Evolutionary conservation across 2,113 vertebrate species (phyloP), one percentile per base, ranked within the genome.

Genomic region (Oryzias woworae): DNA sequence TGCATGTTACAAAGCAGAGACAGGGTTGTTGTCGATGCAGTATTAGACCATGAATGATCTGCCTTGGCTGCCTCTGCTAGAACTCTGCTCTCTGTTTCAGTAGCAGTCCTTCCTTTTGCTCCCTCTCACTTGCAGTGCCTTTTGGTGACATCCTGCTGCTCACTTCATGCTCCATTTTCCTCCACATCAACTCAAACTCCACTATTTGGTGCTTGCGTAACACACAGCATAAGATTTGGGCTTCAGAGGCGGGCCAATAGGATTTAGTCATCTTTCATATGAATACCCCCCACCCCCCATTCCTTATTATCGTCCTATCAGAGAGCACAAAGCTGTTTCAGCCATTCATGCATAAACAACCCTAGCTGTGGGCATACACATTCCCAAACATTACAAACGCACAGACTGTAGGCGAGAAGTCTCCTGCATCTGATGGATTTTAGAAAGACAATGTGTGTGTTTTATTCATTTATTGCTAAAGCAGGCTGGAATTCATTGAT

Each of bases 81-180:
- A 5, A 12, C 10, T 59, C 26, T 7, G 14, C 41, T 23, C 36
- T 49, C 22, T 69, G 69, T 67, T 23, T 48, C 18, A 17, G 10
- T 12, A 17, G 58, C 46, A 28, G 17, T n/a, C 17, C 42, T 28
- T 31, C 44, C 14, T 54, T 31, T 20, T 24, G 4, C 18, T 53
- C 41, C 52, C 44, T 52, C 53, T 68, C 59, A 51, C 60, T 78
- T 31, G 26, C 62, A 48, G 24, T 12, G 54, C 57, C 64, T 77
- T 65, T 79, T 78, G 65, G 73, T 81, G 75, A 80, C 65, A 74
- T 86, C 82, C 84, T 77, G 75, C 78, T 74, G 72, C 71, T 83
- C 62, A 66, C 83, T 83, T 86, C 66, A 80, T 80, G 81, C 80
- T 82, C 85, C 66, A 83, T 62, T 86, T 86, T 86, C 67, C 66